Base-by-base conservation (phyloP, 2,113 vertebrate genomes). In the Rhinopithecus roxellana region DNA sequence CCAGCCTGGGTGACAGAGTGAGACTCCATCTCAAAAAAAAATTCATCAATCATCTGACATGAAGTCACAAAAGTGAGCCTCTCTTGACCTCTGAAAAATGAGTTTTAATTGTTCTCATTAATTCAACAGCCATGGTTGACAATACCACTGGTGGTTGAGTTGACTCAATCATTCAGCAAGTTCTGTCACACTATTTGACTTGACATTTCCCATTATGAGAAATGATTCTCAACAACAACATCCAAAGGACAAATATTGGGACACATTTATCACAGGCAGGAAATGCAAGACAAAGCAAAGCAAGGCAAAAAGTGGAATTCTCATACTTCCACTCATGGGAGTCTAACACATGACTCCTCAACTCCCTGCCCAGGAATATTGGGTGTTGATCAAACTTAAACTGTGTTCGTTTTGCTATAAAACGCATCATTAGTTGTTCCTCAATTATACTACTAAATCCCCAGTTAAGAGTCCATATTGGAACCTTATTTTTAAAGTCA, bases 21-120 rank as follows among this genome's bases (percentile, higher is more conserved):
- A 64, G 61, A 64, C 61, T 64, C 11, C 27, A 2, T 64, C 61
- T 30, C 27, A 64, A 64, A 30, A 30, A 64, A 14, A 30, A 64
- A 13, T 30, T 67, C 64, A 95, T 69, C 74, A 52, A 69, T 94
- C 85, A 85, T 8, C 5, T n/a, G 35, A 64, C 35, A n/a, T 78
- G 23, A 90, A 69, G 93, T 55, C 64, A 75, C 16, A 72, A 81
- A 94, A 74, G 20, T 43, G 10, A 92, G 17, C 82, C 17, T 92
- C 55, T 59, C 48, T 38, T n/a, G 38, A 84, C 78, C 57, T 67
- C 72, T 82, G 72, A 69, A 90, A 94, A 86, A 30, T 48, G 45
- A 87, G 40, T 74, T 93, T 95, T 82, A 93, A 93, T 93, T 93
- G 78, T 94, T 6, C 40, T 77, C 80, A 93, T 90, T 94, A 92